phyloP scores from a whole-genome alignment of 2,797 vertebrate species.

The Helicolenus hilgendorfi region DNA sequence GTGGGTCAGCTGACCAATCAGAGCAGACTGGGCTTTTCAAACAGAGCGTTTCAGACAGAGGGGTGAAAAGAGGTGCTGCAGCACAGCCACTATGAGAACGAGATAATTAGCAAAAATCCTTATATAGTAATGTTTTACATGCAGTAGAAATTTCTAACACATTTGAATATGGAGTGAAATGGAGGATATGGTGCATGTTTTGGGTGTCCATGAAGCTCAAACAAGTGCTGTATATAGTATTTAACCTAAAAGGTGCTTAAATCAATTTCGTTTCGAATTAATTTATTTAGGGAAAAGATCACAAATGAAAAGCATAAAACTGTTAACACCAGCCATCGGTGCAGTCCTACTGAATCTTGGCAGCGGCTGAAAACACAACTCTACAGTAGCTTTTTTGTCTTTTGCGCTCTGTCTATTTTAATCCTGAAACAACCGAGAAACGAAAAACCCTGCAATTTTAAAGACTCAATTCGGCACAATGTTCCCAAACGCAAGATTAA shows the following conservation, averaged over 20 bases:
- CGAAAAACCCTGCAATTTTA: background rate
- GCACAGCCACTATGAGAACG: background rate
- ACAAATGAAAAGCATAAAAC: conserved; percentile 4
- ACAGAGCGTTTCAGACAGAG: too few relatives aligned
- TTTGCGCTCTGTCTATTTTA: conserved; percentile 10
- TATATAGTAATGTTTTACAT: background rate
- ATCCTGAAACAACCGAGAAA: background rate
- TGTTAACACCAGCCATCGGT: background rate
- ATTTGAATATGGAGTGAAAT: background rate
- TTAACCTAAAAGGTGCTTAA: background rate
- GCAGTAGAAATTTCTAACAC: background rate
- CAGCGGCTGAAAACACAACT: conserved; percentile 10
- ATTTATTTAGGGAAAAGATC: background rate
- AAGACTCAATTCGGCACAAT: conserved; percentile 4
- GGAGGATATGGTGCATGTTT: background rate
- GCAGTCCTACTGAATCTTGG: background rate
- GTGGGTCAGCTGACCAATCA: too few relatives aligned
- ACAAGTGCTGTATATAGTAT: background rate
- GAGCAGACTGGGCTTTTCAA: too few relatives aligned
- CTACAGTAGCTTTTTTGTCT: background rate
- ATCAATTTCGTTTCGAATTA: background rate
- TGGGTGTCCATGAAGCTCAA: background rate
- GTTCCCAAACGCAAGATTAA: background rate
- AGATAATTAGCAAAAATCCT: background rate
- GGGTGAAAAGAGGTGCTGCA: too few relatives aligned